Conservation (phyloP, 53 echinoderm and acorn worm genomes). For the Holothuria scabra region DNA sequence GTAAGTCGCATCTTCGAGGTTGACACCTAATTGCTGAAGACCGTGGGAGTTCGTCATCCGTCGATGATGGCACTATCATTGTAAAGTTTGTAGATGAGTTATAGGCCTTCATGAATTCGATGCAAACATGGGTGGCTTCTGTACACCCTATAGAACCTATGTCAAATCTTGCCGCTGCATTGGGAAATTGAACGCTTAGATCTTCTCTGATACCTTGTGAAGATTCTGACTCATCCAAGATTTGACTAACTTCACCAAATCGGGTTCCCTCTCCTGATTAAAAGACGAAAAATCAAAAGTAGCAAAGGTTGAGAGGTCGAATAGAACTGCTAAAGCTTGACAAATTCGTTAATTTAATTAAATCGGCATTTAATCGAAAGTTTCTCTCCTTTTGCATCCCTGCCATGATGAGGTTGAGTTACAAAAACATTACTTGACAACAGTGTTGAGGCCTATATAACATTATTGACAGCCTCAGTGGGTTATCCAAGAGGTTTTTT, state of each 20-base stretch:
- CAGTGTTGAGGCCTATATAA: too few relatives aligned
- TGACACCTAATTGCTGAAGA: not conserved
- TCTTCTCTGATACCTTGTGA: not conserved
- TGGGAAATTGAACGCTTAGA: not conserved
- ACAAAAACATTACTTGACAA: too few relatives aligned
- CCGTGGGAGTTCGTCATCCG: not conserved
- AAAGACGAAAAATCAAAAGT: too few relatives aligned
- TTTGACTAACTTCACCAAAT: constrained; percentile 30
- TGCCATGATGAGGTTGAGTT: too few relatives aligned
- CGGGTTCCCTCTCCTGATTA: not conserved
- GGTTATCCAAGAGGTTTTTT: too few relatives aligned
- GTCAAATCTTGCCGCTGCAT: not conserved
- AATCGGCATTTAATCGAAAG: too few relatives aligned
- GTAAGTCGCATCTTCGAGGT: constrained; percentile 7
- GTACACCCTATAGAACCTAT: constrained; percentile 34
- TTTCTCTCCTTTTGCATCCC: too few relatives aligned
- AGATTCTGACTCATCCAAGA: constrained; percentile 1
- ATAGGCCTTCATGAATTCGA: constrained; percentile 24
- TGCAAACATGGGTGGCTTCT: not conserved
- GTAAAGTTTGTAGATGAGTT: not conserved
- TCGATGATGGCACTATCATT: constrained; percentile 1
- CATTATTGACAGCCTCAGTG: too few relatives aligned
- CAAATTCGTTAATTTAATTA: not conserved
- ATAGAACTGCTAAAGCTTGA: too few relatives aligned
- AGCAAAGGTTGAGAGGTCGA: too few relatives aligned